phyloP scores from a whole-genome alignment of 2,888 invertebrate genomes.

The Alloscopus bannaensis region DNA sequence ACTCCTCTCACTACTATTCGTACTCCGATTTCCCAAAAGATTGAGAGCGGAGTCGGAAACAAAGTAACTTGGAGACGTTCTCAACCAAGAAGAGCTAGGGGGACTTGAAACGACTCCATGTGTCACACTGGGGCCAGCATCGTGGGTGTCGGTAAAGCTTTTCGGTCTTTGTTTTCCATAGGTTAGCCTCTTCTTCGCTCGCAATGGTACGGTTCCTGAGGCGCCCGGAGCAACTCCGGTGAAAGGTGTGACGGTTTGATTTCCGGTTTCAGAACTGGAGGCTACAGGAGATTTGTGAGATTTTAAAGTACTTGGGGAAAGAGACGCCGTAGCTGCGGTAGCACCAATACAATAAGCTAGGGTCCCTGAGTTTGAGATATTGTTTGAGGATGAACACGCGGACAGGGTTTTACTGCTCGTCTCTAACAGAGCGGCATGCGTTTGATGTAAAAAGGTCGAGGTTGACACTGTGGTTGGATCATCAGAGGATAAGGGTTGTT shows the following conservation, averaged over 20 bases:
- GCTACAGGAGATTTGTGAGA: conserved; percentile 46
- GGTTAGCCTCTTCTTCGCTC: conserved; percentile 68
- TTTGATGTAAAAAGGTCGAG: conserved; percentile 71
- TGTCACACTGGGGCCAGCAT: conserved; percentile 10
- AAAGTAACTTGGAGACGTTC: conserved; percentile 60
- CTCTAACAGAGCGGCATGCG: conserved; percentile 62
- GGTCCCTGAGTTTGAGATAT: conserved; percentile 57
- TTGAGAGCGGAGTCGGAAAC: conserved; percentile 72
- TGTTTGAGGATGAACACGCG: conserved; percentile 62
- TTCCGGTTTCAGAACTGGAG: conserved; percentile 49
- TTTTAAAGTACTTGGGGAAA: conserved; percentile 52
- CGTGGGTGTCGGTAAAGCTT: conserved; percentile 71
- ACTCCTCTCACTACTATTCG: conserved; percentile 58
- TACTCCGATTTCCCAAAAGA: conserved; percentile 66
- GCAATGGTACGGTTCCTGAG: conserved; percentile 63
- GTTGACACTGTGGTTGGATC: conserved; percentile 71
- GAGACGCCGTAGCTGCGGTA: conserved; percentile 26
- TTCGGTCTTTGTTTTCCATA: conserved; percentile 71
- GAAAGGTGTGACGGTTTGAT: conserved; percentile 46
- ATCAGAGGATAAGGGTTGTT: conserved; percentile 69
- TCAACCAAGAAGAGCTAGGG: conserved; percentile 34
- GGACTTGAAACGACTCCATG: neutral
- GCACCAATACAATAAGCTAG: conserved; percentile 49
- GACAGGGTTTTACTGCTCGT: conserved; percentile 55
- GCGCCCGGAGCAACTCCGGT: conserved; percentile 38